Evolutionary conservation across 2,113 vertebrate species (phyloP).

Genomic region (Muntiacus muntjak): DNA sequence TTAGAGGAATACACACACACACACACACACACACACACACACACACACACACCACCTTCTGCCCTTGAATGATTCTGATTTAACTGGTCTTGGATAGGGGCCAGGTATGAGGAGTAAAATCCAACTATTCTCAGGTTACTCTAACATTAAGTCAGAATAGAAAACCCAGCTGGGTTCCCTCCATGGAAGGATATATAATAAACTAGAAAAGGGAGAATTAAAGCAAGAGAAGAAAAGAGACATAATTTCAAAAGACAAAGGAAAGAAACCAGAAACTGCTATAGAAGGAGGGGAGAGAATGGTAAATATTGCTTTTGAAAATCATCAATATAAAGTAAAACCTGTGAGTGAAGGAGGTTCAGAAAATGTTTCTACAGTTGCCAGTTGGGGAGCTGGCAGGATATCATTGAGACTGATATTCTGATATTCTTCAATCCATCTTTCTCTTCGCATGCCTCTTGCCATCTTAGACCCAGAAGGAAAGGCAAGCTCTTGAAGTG

Average conservation of each 20-base stretch:
- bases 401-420: not conserved
- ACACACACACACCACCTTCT: not conserved
- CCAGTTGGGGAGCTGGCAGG: not conserved
- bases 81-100: not conserved
- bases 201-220: not conserved
- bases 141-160: not conserved
- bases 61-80: not conserved
- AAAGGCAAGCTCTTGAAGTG: not conserved
- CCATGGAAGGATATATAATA: not conserved
- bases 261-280: not conserved
- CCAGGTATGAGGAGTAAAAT: not conserved
- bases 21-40: not conserved
- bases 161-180: not conserved
- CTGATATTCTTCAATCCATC: not conserved
- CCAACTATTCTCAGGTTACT: not conserved
- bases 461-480: not conserved
- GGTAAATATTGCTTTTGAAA: not conserved
- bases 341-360: constrained; percentile 23
- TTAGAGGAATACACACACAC: not conserved
- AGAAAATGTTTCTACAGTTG: not conserved
- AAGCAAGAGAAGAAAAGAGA: not conserved
- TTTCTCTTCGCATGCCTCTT: not conserved
- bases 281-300: not conserved
- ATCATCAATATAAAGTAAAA: not conserved
- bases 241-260: not conserved